phyloP scores from a whole-genome alignment of 1,140 invertebrate species.

The Polypedilum vanderplanki region DNA sequence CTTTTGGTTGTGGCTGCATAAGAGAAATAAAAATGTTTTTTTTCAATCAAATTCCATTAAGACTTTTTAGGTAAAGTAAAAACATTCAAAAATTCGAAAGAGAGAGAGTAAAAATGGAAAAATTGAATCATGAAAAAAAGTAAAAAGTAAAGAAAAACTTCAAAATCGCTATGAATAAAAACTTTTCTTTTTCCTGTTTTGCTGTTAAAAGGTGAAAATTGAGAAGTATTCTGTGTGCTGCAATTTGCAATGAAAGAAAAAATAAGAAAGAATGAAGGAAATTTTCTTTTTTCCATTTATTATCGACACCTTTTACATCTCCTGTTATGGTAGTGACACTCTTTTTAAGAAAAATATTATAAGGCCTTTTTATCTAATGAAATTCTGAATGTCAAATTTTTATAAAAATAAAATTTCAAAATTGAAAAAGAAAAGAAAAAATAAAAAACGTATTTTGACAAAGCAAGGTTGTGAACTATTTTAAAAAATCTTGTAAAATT shows the following conservation, averaged over 20 bases:
- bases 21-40: background rate
- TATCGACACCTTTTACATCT: background rate
- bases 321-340: too few species aligned
- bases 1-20: background rate
- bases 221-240: background rate
- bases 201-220: background rate
- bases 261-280: constrained; percentile 2
- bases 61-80: background rate
- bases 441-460: too few species aligned
- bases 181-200: background rate
- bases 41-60: constrained; percentile 10
- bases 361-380: too few species aligned
- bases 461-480: too few species aligned
- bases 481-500: too few species aligned
- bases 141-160: constrained; percentile 1
- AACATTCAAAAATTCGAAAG: background rate
- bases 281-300: background rate
- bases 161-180: background rate
- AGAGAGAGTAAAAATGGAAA: background rate
- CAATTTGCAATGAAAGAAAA: constrained; percentile 10
- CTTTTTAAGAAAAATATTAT: too few species aligned
- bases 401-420: too few species aligned
- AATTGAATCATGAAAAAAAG: background rate
- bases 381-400: too few species aligned
- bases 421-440: too few species aligned